A percentile compares a stretch with the other conserved stretches of the same genome.
phyloP scores from a whole-genome alignment of 2,888 invertebrate species.

The Lutraria lutraria region DNA sequence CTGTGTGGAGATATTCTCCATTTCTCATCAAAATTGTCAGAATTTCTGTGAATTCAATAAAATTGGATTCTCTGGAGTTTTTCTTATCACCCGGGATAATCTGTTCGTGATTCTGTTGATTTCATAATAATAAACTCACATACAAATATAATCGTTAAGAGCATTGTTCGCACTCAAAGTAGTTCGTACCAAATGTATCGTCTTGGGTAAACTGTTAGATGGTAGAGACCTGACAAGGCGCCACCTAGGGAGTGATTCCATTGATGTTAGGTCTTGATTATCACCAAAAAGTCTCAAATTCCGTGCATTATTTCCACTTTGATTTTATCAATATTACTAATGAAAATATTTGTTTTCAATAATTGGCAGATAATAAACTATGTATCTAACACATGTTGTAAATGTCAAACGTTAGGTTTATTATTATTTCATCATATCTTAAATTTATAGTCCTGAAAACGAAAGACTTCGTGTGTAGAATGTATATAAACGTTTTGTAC shows the following conservation, averaged over 20 bases:
- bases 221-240: slow-evolving; percentile 41
- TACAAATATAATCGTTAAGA: neutral
- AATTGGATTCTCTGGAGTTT: slow-evolving; percentile 30
- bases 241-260: slow-evolving; percentile 51
- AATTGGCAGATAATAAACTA: neutral
- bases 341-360: slow-evolving; percentile 35
- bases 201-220: slow-evolving; percentile 15
- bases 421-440: neutral
- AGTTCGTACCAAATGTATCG: slow-evolving; percentile 17
- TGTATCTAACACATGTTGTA: neutral
- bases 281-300: slow-evolving; percentile 41
- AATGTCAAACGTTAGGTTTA: neutral
- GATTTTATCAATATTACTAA: slow-evolving; percentile 40
- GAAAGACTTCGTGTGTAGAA: no score
- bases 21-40: slow-evolving; percentile 25
- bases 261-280: slow-evolving; percentile 54
- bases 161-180: slow-evolving; percentile 40
- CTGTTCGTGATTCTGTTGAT: slow-evolving; percentile 38
- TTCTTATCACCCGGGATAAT: slow-evolving; percentile 28
- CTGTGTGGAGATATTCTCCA: neutral
- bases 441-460: neutral
- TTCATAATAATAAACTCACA: slow-evolving; percentile 28
- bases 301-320: slow-evolving; percentile 46
- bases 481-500: no score
- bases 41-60: slow-evolving; percentile 33